Evolutionary conservation across 2,113 vertebrate species (phyloP).

Genomic region (Notechis scutatus): DNA sequence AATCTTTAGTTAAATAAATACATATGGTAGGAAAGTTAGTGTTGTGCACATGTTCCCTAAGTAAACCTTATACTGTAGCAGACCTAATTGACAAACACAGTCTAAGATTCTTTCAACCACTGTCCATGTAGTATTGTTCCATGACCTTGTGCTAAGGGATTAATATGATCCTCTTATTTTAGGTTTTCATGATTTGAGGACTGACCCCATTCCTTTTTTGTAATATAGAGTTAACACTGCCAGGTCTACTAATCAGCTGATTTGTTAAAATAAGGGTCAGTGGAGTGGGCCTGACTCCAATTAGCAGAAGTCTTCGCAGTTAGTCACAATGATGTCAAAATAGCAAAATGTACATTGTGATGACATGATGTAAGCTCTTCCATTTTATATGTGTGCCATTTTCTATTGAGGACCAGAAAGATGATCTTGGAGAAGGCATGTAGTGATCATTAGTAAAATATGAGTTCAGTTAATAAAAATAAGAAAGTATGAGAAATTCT

Average conservation of each 20-base stretch:
- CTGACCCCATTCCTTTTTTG: not conserved
- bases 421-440: not conserved
- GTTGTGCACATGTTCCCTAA: not conserved
- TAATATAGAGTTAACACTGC: not conserved
- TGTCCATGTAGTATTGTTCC: not conserved
- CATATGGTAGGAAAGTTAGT: not conserved
- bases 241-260: not conserved
- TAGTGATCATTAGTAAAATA: not conserved
- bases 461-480: not conserved
- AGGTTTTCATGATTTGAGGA: not conserved
- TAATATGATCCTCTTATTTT: not conserved
- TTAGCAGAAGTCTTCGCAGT: not conserved
- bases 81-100: not conserved
- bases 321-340: not conserved
- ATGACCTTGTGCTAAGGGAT: not conserved
- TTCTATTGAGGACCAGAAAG: not conserved
- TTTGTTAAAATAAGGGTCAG: not conserved
- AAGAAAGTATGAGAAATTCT: not conserved
- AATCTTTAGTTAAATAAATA: not conserved
- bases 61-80: not conserved
- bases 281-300: not conserved
- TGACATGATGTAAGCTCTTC: not conserved
- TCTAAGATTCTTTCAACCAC: not conserved
- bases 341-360: not conserved
- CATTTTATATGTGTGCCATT: not conserved